These are phyloP conservation scores for Oncorhynchus keta DNA, from an alignment of 2,113 vertebrate genomes.

Conservation along the genomic window DNA sequence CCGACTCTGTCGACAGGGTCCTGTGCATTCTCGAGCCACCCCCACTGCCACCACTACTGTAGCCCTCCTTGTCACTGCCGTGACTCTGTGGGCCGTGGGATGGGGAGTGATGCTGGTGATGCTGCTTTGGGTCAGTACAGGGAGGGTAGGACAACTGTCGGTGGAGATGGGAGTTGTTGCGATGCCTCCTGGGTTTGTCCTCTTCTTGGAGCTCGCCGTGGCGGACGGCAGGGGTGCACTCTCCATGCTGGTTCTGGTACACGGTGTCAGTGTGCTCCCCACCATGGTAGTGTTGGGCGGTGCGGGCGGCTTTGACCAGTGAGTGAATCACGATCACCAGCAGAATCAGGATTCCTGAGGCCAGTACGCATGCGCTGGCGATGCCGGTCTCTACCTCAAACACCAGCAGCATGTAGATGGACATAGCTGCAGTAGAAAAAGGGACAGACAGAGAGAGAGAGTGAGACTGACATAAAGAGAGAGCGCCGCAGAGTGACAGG, in stretches of 20 bases:
- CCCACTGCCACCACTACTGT: slow-evolving; percentile 59
- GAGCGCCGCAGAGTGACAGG: neutral
- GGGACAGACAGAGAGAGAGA: neutral
- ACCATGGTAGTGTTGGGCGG: slow-evolving; percentile 37
- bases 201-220: slow-evolving; percentile 60
- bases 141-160: slow-evolving; percentile 70
- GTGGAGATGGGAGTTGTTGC: slow-evolving; percentile 70
- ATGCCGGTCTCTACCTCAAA: slow-evolving; percentile 82
- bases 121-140: slow-evolving; percentile 58
- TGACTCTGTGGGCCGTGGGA: slow-evolving; percentile 49
- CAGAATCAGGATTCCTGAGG: slow-evolving; percentile 78
- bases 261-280: slow-evolving; percentile 60
- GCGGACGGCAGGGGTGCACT: slow-evolving; percentile 35
- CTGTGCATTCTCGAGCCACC: slow-evolving; percentile 62
- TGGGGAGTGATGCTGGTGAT: slow-evolving; percentile 56
- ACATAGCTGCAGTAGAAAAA: slow-evolving; percentile 68
- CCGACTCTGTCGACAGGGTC: slow-evolving; percentile 72
- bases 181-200: slow-evolving; percentile 58
- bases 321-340: slow-evolving; percentile 73
- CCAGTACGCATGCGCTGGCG: slow-evolving; percentile 79
- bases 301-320: slow-evolving; percentile 69
- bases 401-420: slow-evolving; percentile 84
- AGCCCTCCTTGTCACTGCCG: slow-evolving; percentile 54
- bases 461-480: neutral
- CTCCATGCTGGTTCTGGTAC: slow-evolving; percentile 75